phyloP scores from a whole-genome alignment of 1,140 invertebrate species.

The Eupeodes corollae region DNA sequence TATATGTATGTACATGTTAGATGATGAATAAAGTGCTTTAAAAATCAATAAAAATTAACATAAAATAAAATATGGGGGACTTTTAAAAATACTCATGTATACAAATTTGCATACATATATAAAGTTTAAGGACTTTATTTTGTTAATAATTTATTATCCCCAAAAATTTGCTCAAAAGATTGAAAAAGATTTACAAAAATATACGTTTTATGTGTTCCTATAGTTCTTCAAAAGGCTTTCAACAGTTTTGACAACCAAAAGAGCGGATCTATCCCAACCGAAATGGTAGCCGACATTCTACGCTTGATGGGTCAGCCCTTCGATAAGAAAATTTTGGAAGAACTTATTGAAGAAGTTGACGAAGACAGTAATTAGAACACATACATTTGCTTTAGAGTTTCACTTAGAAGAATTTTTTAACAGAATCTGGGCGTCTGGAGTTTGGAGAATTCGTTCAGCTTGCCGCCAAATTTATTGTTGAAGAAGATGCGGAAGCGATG shows the following conservation, averaged over 20 bases:
- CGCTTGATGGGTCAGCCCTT: conserved; percentile 92
- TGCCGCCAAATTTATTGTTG: conserved; percentile 88
- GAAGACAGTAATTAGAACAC: conserved; percentile 69
- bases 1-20: no score
- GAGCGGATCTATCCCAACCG: conserved; percentile 84
- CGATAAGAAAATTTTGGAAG: conserved; percentile 87
- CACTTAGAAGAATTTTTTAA: conserved; percentile 6
- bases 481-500: conserved; percentile 87
- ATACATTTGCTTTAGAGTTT: conserved; percentile 1
- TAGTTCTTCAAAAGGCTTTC: conserved; percentile 83
- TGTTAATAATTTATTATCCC: no score
- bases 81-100: no score
- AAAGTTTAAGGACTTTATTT: no score
- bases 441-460: conserved; percentile 91
- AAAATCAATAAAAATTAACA: no score
- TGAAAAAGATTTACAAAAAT: no score
- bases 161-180: no score
- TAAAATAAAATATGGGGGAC: no score
- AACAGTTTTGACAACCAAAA: conserved; percentile 93
- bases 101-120: no score
- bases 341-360: conserved; percentile 91
- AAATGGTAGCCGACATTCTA: conserved; percentile 89
- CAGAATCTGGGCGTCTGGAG: conserved; percentile 87
- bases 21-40: no score
- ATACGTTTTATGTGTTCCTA: not conserved